phyloP scores from a whole-genome alignment of 2,113 vertebrate species.

The Panurus biarmicus region DNA sequence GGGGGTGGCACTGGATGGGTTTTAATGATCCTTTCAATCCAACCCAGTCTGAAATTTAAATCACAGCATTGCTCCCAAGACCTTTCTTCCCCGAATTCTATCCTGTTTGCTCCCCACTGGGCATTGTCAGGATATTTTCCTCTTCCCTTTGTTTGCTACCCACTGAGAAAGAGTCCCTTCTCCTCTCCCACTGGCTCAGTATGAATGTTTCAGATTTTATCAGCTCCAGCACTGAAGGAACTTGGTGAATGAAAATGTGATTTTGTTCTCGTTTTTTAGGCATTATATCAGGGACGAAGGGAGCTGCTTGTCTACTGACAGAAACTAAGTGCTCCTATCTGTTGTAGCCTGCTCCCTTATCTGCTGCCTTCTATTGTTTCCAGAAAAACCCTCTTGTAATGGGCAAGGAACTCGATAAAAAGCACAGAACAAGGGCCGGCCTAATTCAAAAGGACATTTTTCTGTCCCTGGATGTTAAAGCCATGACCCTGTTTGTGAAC shows the following conservation, averaged over 20 bases:
- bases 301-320: background rate
- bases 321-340: background rate
- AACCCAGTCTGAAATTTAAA: background rate
- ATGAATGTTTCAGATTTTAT: background rate
- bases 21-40: background rate
- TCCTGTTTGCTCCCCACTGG: background rate
- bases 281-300: background rate
- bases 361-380: background rate
- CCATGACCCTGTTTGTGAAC: background rate
- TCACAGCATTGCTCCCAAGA: background rate
- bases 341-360: background rate
- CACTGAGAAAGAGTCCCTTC: background rate
- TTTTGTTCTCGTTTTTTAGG: background rate
- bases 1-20: background rate
- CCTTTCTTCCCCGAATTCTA: background rate
- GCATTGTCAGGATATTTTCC: background rate
- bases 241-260: background rate
- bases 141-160: background rate
- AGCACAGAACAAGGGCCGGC: background rate
- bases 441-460: background rate
- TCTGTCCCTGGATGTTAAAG: background rate
- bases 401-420: background rate
- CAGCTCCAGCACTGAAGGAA: background rate
- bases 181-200: background rate
- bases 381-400: background rate